These are phyloP conservation scores for Ictalurus punctatus DNA, from an alignment of 2,113 vertebrate genomes.

Conservation along the genomic window DNA sequence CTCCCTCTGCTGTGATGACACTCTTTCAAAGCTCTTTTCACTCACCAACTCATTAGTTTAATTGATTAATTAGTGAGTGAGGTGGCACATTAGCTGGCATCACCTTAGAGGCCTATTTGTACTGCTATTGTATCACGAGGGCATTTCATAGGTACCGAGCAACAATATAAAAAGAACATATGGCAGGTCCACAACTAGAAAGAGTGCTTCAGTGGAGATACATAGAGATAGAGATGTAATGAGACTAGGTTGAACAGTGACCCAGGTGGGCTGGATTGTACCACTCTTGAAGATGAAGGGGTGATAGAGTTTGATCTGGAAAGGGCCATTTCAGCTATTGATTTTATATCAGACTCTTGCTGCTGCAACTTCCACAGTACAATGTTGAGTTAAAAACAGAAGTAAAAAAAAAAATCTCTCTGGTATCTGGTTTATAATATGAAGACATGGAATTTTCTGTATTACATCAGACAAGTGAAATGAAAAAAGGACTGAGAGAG, in stretches of 20 bases:
- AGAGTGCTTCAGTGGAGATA: background rate
- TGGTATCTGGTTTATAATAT: background rate
- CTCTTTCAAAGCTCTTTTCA: slow-evolving; percentile 47
- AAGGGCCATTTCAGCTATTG: slow-evolving; percentile 1
- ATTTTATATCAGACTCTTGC: slow-evolving; percentile 15
- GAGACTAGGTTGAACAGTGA: background rate
- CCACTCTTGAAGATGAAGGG: background rate
- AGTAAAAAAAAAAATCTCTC: background rate
- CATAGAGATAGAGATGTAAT: background rate
- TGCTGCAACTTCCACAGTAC: slow-evolving; percentile 9
- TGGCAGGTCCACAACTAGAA: background rate
- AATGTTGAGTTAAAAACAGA: background rate
- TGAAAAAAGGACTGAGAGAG: background rate
- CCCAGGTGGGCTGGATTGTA: background rate
- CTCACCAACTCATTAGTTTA: slow-evolving; percentile 65
- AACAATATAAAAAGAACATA: slow-evolving; percentile 8
- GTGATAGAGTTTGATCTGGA: background rate
- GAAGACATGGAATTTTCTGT: slow-evolving; percentile 28
- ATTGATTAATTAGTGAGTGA: slow-evolving; percentile 62
- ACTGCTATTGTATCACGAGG: slow-evolving; percentile 32
- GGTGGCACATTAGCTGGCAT: slow-evolving; percentile 59
- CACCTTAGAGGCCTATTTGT: slow-evolving; percentile 46
- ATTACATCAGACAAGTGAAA: slow-evolving; percentile 33
- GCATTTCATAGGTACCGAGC: background rate
- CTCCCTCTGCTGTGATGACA: slow-evolving; percentile 49